These are phyloP conservation scores for Leptinotarsa peninsularis DNA, from an alignment of 2,888 invertebrate species.

Conservation along the genomic window DNA sequence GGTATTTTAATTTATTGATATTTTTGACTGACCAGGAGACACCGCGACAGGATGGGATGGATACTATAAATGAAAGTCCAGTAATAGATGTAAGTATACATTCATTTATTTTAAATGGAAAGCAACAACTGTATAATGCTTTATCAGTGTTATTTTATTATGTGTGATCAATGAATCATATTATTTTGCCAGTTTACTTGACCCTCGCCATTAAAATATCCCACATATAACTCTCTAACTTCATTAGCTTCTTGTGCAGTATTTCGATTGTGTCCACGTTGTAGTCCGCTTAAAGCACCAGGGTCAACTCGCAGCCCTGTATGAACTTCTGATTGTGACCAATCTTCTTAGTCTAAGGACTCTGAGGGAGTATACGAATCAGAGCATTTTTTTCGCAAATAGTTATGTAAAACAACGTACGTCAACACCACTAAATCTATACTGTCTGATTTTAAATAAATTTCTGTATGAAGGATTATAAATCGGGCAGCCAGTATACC, in stretches of 20 bases:
- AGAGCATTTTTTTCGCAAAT: background rate
- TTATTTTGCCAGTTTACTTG: constrained; percentile 5
- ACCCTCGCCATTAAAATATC: constrained; percentile 12
- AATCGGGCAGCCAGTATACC: background rate
- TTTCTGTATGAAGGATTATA: constrained; percentile 1
- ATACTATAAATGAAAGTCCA: constrained; percentile 4
- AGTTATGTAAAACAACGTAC: background rate
- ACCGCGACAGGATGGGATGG: constrained; percentile 9
- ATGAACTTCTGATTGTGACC: background rate
- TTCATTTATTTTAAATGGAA: constrained; percentile 1
- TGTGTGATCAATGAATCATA: constrained; percentile 9
- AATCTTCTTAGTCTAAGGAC: background rate
- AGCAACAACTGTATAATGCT: constrained; percentile 5
- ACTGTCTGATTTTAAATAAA: background rate
- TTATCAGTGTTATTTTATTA: constrained; percentile 7
- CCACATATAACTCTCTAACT: background rate
- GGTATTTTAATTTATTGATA: constrained; percentile 9
- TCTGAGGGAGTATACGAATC: background rate
- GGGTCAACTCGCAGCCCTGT: background rate
- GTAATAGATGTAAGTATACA: background rate
- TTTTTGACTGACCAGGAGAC: constrained; percentile 6
- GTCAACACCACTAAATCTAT: background rate
- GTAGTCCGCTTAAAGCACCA: background rate
- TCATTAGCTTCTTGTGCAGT: background rate
- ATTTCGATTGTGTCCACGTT: constrained; percentile 1